Conservation (phyloP, 1,140 invertebrate species). For the Caenorhabditis brenneri region DNA sequence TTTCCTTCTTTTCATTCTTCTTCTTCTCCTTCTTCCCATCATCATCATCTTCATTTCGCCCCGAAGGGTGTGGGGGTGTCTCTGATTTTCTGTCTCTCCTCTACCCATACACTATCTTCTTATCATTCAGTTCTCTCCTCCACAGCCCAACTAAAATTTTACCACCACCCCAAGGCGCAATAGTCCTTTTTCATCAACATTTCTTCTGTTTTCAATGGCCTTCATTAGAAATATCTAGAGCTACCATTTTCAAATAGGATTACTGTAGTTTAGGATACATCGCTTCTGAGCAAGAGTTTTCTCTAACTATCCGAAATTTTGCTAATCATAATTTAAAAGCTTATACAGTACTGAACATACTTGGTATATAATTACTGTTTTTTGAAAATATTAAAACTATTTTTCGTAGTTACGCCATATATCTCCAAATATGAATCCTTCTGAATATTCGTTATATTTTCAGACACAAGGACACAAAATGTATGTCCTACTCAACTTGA, state of each 20-base stretch:
- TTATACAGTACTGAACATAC: not conserved
- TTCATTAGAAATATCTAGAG: too few relatives aligned
- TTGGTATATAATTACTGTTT: not conserved
- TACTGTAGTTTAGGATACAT: too few relatives aligned
- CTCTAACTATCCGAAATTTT: too few relatives aligned
- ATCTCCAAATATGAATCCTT: too few relatives aligned
- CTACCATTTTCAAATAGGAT: too few relatives aligned
- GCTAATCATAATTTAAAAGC: too few relatives aligned
- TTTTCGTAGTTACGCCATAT: too few relatives aligned
- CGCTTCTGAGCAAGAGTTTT: too few relatives aligned
- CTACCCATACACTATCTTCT: not conserved
- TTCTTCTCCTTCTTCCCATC: not conserved
- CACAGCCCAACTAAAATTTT: not conserved
- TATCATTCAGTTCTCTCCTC: not conserved
- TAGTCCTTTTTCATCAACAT: not conserved
- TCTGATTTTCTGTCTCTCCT: not conserved
- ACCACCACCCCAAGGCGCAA: not conserved
- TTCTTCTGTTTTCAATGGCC: not conserved
- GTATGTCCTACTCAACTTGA: constrained; percentile 41
- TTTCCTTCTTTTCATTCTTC: not conserved
- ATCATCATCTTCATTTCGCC: not conserved
- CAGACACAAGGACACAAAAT: constrained; percentile 19
- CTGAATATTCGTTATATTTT: not conserved
- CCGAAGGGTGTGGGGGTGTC: not conserved
- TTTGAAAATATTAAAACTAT: not conserved